Evolutionary conservation across 2,888 invertebrate genomes (phyloP).

Genomic region (Meandrusa payeni): DNA sequence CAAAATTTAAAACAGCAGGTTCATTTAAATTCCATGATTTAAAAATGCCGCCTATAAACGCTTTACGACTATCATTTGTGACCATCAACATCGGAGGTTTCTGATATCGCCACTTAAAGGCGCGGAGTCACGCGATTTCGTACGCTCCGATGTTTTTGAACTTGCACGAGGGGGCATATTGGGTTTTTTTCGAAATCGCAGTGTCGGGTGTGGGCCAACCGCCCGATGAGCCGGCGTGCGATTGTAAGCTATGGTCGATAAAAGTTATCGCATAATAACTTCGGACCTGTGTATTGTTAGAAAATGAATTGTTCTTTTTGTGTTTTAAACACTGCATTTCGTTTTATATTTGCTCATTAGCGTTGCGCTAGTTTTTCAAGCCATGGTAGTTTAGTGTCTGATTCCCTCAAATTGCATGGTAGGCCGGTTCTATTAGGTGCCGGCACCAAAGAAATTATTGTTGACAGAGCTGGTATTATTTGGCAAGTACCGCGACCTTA

Average conservation of each 20-base stretch:
- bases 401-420: too few species aligned
- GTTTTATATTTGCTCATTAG: too few species aligned
- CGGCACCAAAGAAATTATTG: too few species aligned
- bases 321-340: background rate
- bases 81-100: conserved; percentile 33
- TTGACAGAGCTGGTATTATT: too few species aligned
- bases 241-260: background rate
- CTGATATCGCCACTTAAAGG: conserved; percentile 52
- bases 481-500: too few species aligned
- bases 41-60: conserved; percentile 19
- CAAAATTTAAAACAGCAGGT: conserved; percentile 2
- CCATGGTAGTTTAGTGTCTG: too few species aligned
- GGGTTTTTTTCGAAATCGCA: conserved; percentile 23
- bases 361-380: too few species aligned
- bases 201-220: background rate
- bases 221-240: background rate
- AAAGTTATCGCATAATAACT: conserved; percentile 10
- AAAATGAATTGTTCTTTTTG: background rate
- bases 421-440: too few species aligned
- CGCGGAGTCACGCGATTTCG: conserved; percentile 60
- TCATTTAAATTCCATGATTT: conserved; percentile 17
- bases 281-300: background rate
- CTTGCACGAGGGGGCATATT: conserved; percentile 27
- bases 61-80: conserved; percentile 29
- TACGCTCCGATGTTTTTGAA: conserved; percentile 59